A percentile compares a stretch with the other conserved stretches of the same genome.
Conservation (phyloP, 2,797 vertebrate genomes). For the Sebastes melanostomus region DNA sequence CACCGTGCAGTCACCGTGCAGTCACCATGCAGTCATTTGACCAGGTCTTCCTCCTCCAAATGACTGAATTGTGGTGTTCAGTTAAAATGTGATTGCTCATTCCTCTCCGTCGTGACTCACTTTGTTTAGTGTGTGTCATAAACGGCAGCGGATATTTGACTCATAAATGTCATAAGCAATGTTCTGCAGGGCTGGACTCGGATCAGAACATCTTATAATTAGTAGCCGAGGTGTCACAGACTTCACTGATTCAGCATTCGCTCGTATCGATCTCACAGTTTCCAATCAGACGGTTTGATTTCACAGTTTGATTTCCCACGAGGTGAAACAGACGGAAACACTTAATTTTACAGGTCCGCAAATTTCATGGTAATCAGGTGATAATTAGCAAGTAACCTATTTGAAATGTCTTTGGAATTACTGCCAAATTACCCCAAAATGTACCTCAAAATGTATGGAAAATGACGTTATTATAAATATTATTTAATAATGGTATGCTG, state of each 20-base stretch:
- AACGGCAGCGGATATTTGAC: conserved; percentile 69
- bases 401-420: too few relatives aligned
- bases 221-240: conserved; percentile 24
- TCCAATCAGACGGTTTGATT: not conserved
- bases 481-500: too few relatives aligned
- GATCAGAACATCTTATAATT: conserved; percentile 41
- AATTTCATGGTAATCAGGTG: too few relatives aligned
- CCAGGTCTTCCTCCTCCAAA: not conserved
- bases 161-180: conserved; percentile 82
- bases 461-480: too few relatives aligned
- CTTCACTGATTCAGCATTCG: conserved; percentile 31
- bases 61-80: not conserved
- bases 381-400: too few relatives aligned
- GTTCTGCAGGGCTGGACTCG: conserved; percentile 46
- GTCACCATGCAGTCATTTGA: not conserved
- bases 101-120: conserved; percentile 65
- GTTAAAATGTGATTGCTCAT: not conserved
- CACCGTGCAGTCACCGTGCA: too few relatives aligned
- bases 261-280: not conserved
- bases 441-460: too few relatives aligned
- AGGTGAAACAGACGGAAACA: not conserved
- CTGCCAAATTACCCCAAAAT: too few relatives aligned
- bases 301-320: not conserved
- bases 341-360: too few relatives aligned
- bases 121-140: conserved; percentile 58